phyloP scores from a whole-genome alignment of 2,888 invertebrate species.

The Ochropleura plecta region DNA sequence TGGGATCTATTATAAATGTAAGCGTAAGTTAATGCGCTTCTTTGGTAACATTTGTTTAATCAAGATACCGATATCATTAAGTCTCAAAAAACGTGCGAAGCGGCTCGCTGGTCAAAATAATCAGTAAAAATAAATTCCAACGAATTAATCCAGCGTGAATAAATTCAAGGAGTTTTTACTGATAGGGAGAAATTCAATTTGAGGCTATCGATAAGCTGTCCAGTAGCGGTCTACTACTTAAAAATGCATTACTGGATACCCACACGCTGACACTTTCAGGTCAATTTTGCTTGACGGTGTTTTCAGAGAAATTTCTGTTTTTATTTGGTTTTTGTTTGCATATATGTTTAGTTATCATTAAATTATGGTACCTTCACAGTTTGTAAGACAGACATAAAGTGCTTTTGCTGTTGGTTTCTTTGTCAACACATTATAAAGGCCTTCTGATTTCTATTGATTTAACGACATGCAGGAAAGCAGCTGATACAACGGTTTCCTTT shows the following conservation, averaged over 20 bases:
- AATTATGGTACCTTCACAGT: background rate
- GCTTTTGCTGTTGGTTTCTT: background rate
- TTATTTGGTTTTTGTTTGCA: background rate
- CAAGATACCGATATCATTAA: too few species aligned
- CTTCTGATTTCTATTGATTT: conserved; percentile 8
- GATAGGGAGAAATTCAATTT: conserved; percentile 3
- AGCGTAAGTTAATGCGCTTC: too few species aligned
- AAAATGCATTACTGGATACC: conserved; percentile 27
- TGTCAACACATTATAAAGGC: background rate
- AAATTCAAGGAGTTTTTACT: background rate
- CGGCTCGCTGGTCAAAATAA: background rate
- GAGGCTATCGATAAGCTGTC: background rate
- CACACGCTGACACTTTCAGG: conserved; percentile 12
- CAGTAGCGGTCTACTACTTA: conserved; percentile 12
- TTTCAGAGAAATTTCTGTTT: background rate
- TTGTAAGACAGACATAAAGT: background rate
- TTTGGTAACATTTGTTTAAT: too few species aligned
- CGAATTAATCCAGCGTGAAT: background rate
- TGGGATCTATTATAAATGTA: too few species aligned
- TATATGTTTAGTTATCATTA: background rate
- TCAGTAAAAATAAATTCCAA: background rate
- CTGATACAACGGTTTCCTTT: conserved; percentile 6
- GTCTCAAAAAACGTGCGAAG: too few species aligned
- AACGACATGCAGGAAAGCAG: conserved; percentile 15
- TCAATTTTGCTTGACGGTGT: conserved; percentile 9